These are phyloP conservation scores for Caligus rogercresseyi DNA, from an alignment of 1,140 invertebrate species.

Conservation along the genomic window DNA sequence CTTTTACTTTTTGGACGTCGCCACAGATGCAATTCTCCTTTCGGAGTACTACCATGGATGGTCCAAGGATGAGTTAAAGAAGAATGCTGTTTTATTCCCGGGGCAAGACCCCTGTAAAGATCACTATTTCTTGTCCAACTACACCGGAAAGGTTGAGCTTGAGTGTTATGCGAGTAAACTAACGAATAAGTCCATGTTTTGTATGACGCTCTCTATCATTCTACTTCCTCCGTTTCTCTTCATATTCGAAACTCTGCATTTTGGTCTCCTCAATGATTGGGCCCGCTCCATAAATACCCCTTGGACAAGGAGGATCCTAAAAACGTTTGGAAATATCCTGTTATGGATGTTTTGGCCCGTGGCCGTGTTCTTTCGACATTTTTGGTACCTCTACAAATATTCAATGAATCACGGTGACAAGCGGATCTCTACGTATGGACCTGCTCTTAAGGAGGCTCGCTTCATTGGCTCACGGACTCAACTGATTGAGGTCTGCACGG, in stretches of 20 bases:
- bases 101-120: neutral
- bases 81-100: neutral
- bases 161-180: neutral
- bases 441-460: neutral
- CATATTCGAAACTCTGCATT: neutral
- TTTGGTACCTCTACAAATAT: constrained; percentile 1
- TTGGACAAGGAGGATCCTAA: too few relatives aligned
- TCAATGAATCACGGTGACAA: neutral
- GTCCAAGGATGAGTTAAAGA: neutral
- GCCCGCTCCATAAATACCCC: too few relatives aligned
- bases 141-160: neutral
- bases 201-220: neutral
- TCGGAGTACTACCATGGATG: neutral
- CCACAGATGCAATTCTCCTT: neutral
- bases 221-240: neutral
- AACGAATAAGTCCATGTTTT: neutral
- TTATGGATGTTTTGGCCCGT: constrained; percentile 2
- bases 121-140: neutral
- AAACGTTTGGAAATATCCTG: neutral
- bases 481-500: constrained; percentile 16
- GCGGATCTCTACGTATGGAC: neutral
- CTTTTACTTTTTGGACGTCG: neutral
- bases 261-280: neutral
- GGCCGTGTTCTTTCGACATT: constrained; percentile 10
- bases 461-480: constrained; percentile 7